These are phyloP conservation scores for Sclerurus mexicanus DNA, from an alignment of 2,113 vertebrate genomes.

Conservation along the genomic window DNA sequence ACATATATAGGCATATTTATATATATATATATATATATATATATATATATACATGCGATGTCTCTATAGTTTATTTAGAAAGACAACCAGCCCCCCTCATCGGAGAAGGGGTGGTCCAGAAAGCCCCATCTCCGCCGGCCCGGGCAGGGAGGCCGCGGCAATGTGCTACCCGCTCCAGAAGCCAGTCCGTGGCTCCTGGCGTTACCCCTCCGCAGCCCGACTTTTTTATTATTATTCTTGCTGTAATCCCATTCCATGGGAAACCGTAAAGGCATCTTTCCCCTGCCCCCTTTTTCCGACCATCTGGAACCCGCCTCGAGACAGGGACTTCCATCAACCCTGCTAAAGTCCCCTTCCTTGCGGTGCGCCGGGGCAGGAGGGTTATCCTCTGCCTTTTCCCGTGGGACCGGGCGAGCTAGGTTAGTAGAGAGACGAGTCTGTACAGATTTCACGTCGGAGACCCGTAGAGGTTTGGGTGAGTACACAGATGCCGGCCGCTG, in stretches of 20 bases:
- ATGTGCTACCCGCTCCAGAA: too few species aligned
- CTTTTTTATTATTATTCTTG: background rate
- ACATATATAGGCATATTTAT: background rate
- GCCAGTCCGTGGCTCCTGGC: rapidly evolving
- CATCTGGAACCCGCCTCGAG: background rate
- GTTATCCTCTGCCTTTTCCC: background rate
- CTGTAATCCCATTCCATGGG: background rate
- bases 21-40: background rate
- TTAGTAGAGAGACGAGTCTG: background rate
- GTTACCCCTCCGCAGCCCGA: rapidly evolving
- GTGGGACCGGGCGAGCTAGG: background rate
- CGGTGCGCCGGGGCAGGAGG: background rate
- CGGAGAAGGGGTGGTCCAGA: rapidly evolving
- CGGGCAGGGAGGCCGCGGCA: rapidly evolving
- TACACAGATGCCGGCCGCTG: background rate
- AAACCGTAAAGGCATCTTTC: background rate
- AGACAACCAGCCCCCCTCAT: rapidly evolving
- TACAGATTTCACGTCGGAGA: background rate
- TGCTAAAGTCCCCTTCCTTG: background rate
- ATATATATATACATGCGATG: rapidly evolving
- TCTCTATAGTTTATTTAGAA: background rate
- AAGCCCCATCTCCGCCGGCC: rapidly evolving
- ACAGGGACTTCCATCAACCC: background rate
- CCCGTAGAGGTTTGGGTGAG: background rate
- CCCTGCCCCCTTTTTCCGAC: background rate